These are phyloP conservation scores for Aphis gossypii DNA, from an alignment of 1,140 invertebrate species.

Conservation along the genomic window DNA sequence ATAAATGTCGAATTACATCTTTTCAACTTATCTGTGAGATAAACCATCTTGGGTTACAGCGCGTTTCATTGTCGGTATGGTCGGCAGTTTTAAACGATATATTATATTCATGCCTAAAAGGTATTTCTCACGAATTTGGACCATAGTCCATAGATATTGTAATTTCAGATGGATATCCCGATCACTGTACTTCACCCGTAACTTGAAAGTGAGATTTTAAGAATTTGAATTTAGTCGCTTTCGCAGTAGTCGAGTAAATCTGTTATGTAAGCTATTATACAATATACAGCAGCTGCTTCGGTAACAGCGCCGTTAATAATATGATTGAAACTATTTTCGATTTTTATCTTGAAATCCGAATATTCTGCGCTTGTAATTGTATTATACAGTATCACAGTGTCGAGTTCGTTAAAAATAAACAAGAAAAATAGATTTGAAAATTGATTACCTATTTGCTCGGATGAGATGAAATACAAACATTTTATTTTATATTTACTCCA, in stretches of 20 bases:
- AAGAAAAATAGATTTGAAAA: not conserved
- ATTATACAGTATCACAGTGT: not conserved
- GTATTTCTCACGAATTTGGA: not conserved
- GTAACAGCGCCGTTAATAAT: not conserved
- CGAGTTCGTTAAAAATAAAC: not conserved
- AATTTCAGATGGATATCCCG: not conserved
- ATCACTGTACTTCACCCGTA: not conserved
- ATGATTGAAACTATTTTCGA: not conserved
- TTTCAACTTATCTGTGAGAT: not conserved
- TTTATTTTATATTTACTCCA: not conserved
- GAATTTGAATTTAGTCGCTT: not conserved
- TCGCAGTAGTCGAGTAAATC: not conserved
- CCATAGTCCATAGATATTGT: not conserved
- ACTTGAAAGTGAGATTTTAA: not conserved
- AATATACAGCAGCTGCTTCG: not conserved
- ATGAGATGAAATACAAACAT: not conserved
- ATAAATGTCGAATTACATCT: conserved; percentile 42
- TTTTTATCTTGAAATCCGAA: not conserved
- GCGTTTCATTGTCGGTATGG: not conserved
- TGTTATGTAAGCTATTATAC: not conserved
- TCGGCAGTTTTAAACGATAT: not conserved
- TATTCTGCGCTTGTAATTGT: not conserved
- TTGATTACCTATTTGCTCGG: too few species aligned
- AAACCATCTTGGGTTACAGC: conserved; percentile 44
- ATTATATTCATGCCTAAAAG: not conserved